phyloP scores from a whole-genome alignment of 2,797 vertebrate species.

The Hylomyscus alleni region DNA sequence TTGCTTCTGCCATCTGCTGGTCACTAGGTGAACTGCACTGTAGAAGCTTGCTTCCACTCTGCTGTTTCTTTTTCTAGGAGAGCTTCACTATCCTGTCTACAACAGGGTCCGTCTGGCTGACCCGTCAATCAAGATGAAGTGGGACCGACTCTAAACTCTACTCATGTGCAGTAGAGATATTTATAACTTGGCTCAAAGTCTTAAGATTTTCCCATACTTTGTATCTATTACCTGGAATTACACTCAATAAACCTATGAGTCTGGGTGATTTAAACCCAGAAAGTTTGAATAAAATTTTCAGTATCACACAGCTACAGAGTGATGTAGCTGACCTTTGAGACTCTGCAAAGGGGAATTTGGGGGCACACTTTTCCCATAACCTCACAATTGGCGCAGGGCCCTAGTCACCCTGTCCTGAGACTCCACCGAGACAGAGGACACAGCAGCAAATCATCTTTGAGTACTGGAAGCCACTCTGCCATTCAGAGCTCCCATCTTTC shows the following conservation, averaged over 20 bases:
- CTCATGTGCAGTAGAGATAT: too few relatives aligned
- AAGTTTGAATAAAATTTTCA: not conserved
- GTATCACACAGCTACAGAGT: not conserved
- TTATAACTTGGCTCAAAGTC: too few relatives aligned
- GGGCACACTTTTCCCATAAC: not conserved
- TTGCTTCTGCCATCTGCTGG: conserved; percentile 87
- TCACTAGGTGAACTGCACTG: not conserved
- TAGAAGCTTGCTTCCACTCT: not conserved
- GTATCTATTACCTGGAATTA: not conserved
- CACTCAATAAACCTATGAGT: not conserved
- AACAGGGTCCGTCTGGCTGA: not conserved
- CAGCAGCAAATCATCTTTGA: fast-evolving
- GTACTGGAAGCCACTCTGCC: not conserved
- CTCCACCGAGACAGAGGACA: not conserved
- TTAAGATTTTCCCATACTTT: not conserved
- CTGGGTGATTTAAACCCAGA: not conserved
- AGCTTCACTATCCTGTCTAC: not conserved
- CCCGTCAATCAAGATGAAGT: not conserved
- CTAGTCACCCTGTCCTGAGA: fast-evolving
- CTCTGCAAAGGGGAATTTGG: too few relatives aligned
- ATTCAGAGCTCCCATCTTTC: not conserved
- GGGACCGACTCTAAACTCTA: not conserved
- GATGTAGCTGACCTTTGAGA: not conserved
- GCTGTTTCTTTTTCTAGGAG: not conserved
- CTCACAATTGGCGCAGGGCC: fast-evolving